Percentiles rank a stretch among this genome's conserved stretches.
Evolutionary conservation across 1,140 invertebrate genomes (phyloP).

Genomic region (Lysiphlebus fabarum): DNA sequence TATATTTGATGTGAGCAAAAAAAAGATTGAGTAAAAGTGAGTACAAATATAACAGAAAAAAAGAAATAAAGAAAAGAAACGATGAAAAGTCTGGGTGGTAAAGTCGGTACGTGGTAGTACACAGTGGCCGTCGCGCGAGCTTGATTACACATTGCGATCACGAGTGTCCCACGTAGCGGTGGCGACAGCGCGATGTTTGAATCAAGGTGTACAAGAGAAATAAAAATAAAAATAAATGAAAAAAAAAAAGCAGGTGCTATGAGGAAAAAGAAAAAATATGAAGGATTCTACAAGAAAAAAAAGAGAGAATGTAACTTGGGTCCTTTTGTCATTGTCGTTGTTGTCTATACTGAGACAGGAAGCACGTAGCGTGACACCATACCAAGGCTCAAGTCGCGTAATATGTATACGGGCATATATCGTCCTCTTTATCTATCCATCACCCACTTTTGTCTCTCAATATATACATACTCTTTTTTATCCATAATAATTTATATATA

Average conservation of each 20-base stretch:
- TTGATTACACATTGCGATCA: constrained; percentile 54
- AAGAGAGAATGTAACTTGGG: constrained; percentile 21
- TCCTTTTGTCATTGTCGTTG: constrained; percentile 46
- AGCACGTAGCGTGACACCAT: constrained; percentile 54
- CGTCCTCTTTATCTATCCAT: no score
- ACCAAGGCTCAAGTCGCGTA: no score
- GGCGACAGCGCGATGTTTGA: no score
- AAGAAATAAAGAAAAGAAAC: neutral
- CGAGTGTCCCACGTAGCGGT: constrained; percentile 47
- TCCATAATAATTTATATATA: no score
- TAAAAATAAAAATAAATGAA: no score
- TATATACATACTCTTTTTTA: no score
- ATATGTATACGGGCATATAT: no score
- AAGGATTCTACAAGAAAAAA: constrained; percentile 33
- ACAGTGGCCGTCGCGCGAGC: constrained; percentile 38
- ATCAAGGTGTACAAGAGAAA: no score
- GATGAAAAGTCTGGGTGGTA: constrained; percentile 9
- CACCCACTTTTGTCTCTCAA: no score
- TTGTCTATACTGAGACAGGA: constrained; percentile 46
- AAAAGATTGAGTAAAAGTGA: neutral
- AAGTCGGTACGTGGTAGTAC: constrained; percentile 37
- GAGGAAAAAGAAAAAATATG: neutral
- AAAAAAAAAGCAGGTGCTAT: neutral
- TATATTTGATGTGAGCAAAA: neutral
- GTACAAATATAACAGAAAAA: neutral